These are phyloP conservation scores for Oscheius myriophilus DNA, from an alignment of 2,888 invertebrate species.

Conservation along the genomic window DNA sequence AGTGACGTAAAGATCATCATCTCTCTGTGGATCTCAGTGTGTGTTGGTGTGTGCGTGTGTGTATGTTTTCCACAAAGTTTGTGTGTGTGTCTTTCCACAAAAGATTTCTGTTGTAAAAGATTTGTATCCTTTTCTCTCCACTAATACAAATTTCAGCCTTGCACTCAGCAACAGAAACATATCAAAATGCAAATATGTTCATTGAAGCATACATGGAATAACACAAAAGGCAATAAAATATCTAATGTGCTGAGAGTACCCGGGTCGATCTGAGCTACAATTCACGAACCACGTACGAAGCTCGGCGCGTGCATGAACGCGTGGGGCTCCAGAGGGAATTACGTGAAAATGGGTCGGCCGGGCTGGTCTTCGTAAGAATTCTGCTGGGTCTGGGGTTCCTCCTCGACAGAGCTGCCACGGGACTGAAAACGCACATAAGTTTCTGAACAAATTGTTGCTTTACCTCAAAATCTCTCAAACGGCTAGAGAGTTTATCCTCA, in stretches of 20 bases:
- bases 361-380: constrained; percentile 7
- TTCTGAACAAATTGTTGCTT: not conserved
- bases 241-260: constrained; percentile 24
- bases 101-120: too few relatives aligned
- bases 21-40: too few relatives aligned
- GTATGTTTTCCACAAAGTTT: too few relatives aligned
- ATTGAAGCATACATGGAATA: too few relatives aligned
- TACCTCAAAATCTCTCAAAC: constrained; percentile 55
- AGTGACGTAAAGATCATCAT: too few relatives aligned
- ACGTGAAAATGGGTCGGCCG: constrained; percentile 11
- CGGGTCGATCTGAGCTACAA: constrained; percentile 27
- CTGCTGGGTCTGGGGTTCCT: not conserved
- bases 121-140: too few relatives aligned
- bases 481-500: constrained; percentile 58
- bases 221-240: not conserved
- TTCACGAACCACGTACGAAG: constrained; percentile 27
- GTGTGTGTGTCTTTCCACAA: too few relatives aligned
- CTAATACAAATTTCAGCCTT: too few relatives aligned
- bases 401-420: not conserved
- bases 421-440: not conserved
- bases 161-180: too few relatives aligned
- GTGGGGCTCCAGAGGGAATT: not conserved
- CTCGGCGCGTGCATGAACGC: constrained; percentile 4
- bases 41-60: too few relatives aligned
- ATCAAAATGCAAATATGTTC: too few relatives aligned